These are phyloP conservation scores for Dromiciops gliroides DNA, from an alignment of 2,113 vertebrate genomes.

Conservation along the genomic window DNA sequence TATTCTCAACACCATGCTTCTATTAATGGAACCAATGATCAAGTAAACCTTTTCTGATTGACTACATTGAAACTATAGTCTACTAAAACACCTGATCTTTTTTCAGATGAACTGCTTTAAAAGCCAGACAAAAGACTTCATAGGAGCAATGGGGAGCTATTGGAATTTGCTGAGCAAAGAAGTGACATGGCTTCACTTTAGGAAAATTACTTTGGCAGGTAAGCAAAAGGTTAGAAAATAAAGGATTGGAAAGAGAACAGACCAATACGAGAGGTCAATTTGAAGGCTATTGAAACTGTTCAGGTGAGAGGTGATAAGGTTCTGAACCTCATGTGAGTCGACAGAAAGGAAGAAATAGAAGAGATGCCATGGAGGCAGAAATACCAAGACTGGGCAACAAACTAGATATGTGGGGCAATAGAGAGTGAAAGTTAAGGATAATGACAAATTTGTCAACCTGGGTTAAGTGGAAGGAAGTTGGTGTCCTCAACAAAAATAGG, in stretches of 20 bases:
- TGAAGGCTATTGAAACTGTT: background rate
- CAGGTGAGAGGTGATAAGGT: background rate
- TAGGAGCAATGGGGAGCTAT: background rate
- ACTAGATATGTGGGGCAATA: background rate
- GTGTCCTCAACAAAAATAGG: background rate
- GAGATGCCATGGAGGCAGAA: background rate
- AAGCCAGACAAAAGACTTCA: background rate
- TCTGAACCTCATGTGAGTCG: background rate
- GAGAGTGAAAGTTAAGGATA: background rate
- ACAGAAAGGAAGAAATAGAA: background rate
- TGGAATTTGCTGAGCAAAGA: background rate
- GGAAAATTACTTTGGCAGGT: background rate
- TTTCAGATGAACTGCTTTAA: background rate
- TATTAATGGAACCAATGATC: background rate
- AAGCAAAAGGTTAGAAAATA: background rate
- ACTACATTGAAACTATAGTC: background rate
- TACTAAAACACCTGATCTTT: background rate
- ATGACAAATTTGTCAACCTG: background rate
- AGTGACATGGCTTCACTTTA: background rate
- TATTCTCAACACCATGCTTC: background rate
- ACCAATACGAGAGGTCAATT: background rate
- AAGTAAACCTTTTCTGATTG: background rate
- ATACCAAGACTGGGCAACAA: background rate
- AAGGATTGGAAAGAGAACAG: background rate
- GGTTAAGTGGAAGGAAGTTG: background rate